Evolutionary conservation across 2,888 invertebrate genomes (phyloP).

Genomic region (Smittia sp.): DNA sequence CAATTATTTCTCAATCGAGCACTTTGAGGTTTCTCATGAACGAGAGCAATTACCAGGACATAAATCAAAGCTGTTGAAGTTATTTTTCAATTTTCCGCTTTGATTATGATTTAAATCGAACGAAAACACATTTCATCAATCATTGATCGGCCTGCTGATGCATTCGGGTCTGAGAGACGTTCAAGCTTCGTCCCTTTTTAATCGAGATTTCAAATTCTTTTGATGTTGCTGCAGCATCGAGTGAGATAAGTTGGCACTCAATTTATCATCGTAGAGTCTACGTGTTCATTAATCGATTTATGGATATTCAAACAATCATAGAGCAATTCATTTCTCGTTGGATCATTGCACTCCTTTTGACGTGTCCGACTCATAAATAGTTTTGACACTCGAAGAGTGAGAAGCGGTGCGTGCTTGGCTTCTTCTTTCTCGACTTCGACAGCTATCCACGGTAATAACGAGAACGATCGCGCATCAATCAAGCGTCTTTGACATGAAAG

Average conservation of each 20-base stretch:
- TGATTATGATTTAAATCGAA: slow-evolving; percentile 32
- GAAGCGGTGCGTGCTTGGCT: slow-evolving; percentile 15
- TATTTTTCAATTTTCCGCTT: slow-evolving; percentile 36
- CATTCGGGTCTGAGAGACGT: neutral
- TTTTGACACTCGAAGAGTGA: neutral
- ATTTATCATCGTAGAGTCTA: neutral
- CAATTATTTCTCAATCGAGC: too few species aligned
- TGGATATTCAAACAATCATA: neutral
- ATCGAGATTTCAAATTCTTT: neutral
- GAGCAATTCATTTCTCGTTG: neutral
- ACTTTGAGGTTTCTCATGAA: neutral
- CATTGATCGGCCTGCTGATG: slow-evolving; percentile 22
- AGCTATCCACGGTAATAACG: neutral
- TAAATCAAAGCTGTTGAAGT: neutral
- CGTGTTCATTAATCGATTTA: neutral
- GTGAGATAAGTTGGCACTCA: neutral
- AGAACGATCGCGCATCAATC: slow-evolving; percentile 20
- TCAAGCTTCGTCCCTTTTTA: neutral
- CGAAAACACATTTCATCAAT: slow-evolving; percentile 29
- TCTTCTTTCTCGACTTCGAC: slow-evolving; percentile 2
- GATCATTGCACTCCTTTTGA: neutral
- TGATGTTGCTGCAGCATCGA: neutral
- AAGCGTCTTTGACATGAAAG: slow-evolving; percentile 9
- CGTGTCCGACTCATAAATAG: neutral
- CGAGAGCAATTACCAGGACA: neutral